A percentile compares a stretch with the other conserved stretches of the same genome.
These are phyloP conservation scores for Arothron firmamentum DNA, from an alignment of 2,113 vertebrate species.

Conservation along the genomic window DNA sequence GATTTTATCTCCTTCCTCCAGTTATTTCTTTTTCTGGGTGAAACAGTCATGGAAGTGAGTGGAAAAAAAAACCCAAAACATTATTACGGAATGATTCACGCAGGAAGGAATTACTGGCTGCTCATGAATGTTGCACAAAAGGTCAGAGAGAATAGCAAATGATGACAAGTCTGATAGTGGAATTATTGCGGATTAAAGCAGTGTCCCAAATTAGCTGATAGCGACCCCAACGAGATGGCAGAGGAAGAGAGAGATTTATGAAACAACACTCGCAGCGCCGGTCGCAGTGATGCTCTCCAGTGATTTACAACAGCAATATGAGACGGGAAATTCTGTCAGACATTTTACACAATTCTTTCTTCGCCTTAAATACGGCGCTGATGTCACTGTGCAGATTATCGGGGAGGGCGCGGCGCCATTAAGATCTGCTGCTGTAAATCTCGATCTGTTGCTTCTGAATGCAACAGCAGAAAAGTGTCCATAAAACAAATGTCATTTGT, in stretches of 20 bases:
- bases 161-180: constrained; percentile 18
- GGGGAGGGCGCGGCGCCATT: constrained; percentile 62
- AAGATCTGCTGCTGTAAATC: constrained; percentile 40
- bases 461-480: constrained; percentile 59
- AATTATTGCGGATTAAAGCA: constrained; percentile 12
- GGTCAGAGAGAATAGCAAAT: constrained; percentile 26
- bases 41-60: background rate
- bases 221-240: constrained; percentile 36
- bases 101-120: constrained; percentile 1
- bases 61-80: background rate
- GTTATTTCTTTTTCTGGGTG: constrained; percentile 4
- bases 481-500: constrained; percentile 75
- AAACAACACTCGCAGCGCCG: constrained; percentile 47
- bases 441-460: constrained; percentile 51
- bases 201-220: constrained; percentile 23
- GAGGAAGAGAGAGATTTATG: constrained; percentile 61
- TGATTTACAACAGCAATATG: constrained; percentile 74
- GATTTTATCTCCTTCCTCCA: background rate
- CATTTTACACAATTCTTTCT: constrained; percentile 72
- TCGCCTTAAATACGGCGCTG: constrained; percentile 61
- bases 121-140: constrained; percentile 9
- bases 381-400: constrained; percentile 68
- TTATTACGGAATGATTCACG: constrained; percentile 8
- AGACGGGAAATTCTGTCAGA: constrained; percentile 61
- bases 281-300: constrained; percentile 60